Base-by-base conservation (phyloP, 2,797 vertebrate genomes). In the Hydrocynus forskahlii region DNA sequence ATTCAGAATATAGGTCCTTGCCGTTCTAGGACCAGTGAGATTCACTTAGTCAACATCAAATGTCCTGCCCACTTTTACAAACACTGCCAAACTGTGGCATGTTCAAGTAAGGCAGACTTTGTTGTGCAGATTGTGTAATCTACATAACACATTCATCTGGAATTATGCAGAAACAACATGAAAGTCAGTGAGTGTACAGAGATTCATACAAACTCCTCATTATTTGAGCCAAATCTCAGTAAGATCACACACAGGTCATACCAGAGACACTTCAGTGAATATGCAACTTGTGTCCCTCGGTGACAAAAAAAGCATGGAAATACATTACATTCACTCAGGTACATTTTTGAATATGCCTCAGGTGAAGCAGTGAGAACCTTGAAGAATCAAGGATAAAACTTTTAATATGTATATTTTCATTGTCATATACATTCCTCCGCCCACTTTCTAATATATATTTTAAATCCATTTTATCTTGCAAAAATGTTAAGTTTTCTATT, bases 1-100 rank as follows among this genome's bases (percentile, higher is more conserved):
- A 87, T 87, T 84, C 83, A 85, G 74, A 14, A 29, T 55, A 66
- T 50, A 35, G 66, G 57, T 76, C 79, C 60, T 80, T 83, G 75
- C 78, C 72, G 71, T 79, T 83, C 54, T 67, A 48, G 25, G 62
- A 67, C 79, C 73, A 48, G 69, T 78, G 79, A 77, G 77, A 83
- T 83, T 78, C 71, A 52, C 62, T 79, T 25, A 52, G 79, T 68
- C 81, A 76, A 63, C 60, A 62, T 54, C 63, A 21, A 38, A 55
- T 50, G 67, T 76, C 72, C 75, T 78, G 72, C 83, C 23, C 76
- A 72, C 76, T 75, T 76, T 57, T 70, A 62, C 75, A 74, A 74
- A 75, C 81, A 35, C 43, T 48, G 62, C 43, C 59, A 74, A 82
- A 82, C 13, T 25, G 43, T 50, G 57, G 52, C 70, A 52, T 55